Conservation (phyloP, 2,797 vertebrate species). For the Nyctibius grandis region DNA sequence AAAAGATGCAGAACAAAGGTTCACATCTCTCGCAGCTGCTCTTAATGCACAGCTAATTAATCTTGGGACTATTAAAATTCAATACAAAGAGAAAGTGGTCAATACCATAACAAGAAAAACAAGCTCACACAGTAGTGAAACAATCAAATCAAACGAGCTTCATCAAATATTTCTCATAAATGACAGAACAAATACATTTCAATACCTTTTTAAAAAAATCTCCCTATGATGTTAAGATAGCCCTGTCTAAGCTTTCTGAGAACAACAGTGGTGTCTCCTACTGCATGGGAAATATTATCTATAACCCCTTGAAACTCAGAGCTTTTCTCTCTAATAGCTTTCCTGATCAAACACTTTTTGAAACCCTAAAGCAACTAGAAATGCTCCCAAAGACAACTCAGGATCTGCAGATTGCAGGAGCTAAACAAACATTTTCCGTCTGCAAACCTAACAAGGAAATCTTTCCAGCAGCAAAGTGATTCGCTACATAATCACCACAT, state of each 20-base stretch:
- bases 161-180: conserved; percentile 47
- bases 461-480: not conserved
- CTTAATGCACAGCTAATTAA: conserved; percentile 38
- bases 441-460: not conserved
- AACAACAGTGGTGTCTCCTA: not conserved
- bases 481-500: not conserved
- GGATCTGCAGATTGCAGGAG: conserved; percentile 6
- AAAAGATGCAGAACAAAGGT: conserved; percentile 9
- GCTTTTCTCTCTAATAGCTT: not conserved
- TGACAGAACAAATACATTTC: conserved; percentile 35
- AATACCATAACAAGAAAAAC: conserved; percentile 43
- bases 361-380: conserved; percentile 22
- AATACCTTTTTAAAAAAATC: conserved; percentile 18
- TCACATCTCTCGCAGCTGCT: not conserved
- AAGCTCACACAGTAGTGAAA: conserved; percentile 13
- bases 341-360: not conserved
- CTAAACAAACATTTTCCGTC: not conserved
- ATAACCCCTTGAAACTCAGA: not conserved
- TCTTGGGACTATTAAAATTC: conserved; percentile 36
- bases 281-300: not conserved
- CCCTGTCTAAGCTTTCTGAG: not conserved
- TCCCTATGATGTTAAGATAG: not conserved
- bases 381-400: not conserved
- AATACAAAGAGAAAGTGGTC: conserved; percentile 28
- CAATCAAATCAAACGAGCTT: conserved; percentile 51